Evolutionary conservation across 2,888 invertebrate genomes (phyloP), one percentile per base, ranked within the genome.

Genomic region (Danaus chrysippus): DNA sequence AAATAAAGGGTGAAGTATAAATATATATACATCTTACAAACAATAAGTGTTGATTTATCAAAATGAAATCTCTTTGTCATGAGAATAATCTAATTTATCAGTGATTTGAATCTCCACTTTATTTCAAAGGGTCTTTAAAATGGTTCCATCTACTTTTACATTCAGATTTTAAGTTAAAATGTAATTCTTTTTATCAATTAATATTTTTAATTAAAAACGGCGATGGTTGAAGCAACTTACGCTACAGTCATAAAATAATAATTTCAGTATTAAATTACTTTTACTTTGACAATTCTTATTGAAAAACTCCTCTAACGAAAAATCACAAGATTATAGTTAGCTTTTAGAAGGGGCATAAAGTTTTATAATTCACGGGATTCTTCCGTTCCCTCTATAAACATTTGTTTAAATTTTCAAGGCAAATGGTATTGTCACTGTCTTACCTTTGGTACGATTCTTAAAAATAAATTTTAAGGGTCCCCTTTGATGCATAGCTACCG

Each of bases 11-110:
- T 70, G 74, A 72, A 69, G 70, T 76, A 73, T 73, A 78, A 83
- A 83, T 76, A 81, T 76, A 81, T 82, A 84, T 86, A 84, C 84
- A 84, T 84, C 78, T 79, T 69, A 72, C 73, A 80, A 79, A 86
- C 86, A 87, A 86, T 86, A 79, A 81, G 81, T 82, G 82, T 78
- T 88, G 86, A 88, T 87, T 87, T 89, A 88, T 88, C 86, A 83
- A 86, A 90, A 88, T 87, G 81, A 86, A 89, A 89, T 89, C 87
- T 87, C 85, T 86, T 88, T 87, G 87, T 88, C 73, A 74, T 76
- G 77, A 76, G 71, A 80, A 80, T 86, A 90, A 90, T 90, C 87
- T 87, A 89, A 87, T 89, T 88, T 88, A 89, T 90, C 87, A 79
- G 76, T 84, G 80, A 86, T 87, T 86, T 83, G 81, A 84, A 88